These are phyloP conservation scores for Darevskia mixta DNA, from an alignment of 2,797 vertebrate species.

Conservation along the genomic window DNA sequence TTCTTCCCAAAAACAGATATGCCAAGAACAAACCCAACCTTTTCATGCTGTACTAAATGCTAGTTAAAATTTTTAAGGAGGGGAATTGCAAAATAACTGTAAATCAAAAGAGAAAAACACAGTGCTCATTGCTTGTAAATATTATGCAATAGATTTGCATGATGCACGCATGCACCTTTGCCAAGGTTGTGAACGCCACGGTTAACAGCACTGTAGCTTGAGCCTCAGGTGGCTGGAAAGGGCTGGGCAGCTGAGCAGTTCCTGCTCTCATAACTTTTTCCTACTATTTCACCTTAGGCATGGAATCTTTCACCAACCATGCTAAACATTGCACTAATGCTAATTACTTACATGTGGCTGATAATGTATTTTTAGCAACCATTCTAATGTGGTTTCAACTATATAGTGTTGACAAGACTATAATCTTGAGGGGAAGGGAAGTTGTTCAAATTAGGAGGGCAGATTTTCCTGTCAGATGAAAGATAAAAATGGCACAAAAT, in stretches of 20 bases:
- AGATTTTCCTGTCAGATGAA: slow-evolving; percentile 15
- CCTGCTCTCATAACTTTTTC: slow-evolving; percentile 21
- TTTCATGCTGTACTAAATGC: neutral
- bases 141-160: neutral
- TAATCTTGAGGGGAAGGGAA: neutral
- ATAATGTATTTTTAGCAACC: slow-evolving; percentile 26
- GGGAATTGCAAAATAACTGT: too few relatives aligned
- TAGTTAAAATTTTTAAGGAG: too few relatives aligned
- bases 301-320: slow-evolving; percentile 39
- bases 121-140: neutral
- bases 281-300: slow-evolving; percentile 24
- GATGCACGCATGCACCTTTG: neutral
- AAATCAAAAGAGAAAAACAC: neutral
- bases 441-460: slow-evolving; percentile 31
- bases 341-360: slow-evolving; percentile 38
- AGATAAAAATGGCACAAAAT: neutral
- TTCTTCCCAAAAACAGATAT: neutral
- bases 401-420: neutral
- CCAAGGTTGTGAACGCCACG: neutral
- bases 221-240: neutral
- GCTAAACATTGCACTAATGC: slow-evolving; percentile 18
- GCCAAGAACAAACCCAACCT: neutral
- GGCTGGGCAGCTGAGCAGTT: neutral
- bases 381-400: neutral
- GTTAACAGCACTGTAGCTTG: too few relatives aligned